Base-by-base conservation (phyloP, 2,888 invertebrate genomes). In the Crematogaster levior region DNA sequence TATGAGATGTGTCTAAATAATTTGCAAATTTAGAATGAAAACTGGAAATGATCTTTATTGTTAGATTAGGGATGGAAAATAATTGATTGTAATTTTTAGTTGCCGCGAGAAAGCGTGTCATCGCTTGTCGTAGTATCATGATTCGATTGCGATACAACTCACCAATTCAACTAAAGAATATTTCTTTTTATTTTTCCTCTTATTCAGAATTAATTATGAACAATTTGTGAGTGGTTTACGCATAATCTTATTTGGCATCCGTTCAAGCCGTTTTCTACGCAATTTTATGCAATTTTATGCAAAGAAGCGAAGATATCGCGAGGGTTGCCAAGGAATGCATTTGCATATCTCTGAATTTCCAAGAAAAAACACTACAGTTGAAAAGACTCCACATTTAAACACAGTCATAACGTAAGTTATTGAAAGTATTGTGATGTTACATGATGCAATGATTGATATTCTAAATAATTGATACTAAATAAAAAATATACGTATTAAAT, bases 191-290 rank as follows among this genome's bases (percentile, higher is more conserved):
- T 77, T 56, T 77, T 65, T 48, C 46, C 30, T 72, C n/a, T 37
- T 30, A 15, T 10, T 27, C 12, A 43, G 27, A 84, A 86, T 84
- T 86, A 86, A 84, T 86, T 86, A 86, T 80, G 80, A 63, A 37
- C 56, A 65, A 86, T 80, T 79, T 81, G 68, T 66, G 56, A 84
- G 60, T 34, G 43, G 27, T 84, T 43, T 51, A 72, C 56, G 30
- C 56, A 37, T 10, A 27, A 40, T 48, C 21, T 60, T 66, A 63
- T 46, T 53, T 86, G 86, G 84, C 82, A 9, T 1, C 1, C 10
- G 7, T 74, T 80, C 86, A 86, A 82, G 80, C 82, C n/a, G 73
- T 63, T 30, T 61, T 79, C 65, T 79, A 65, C 77, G n/a, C n/a
- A n/a, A n/a, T n/a, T n/a, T n/a, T n/a, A n/a, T n/a, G 34, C 48